Conservation (phyloP, 2,113 vertebrate species). For the Tinamus guttatus region DNA sequence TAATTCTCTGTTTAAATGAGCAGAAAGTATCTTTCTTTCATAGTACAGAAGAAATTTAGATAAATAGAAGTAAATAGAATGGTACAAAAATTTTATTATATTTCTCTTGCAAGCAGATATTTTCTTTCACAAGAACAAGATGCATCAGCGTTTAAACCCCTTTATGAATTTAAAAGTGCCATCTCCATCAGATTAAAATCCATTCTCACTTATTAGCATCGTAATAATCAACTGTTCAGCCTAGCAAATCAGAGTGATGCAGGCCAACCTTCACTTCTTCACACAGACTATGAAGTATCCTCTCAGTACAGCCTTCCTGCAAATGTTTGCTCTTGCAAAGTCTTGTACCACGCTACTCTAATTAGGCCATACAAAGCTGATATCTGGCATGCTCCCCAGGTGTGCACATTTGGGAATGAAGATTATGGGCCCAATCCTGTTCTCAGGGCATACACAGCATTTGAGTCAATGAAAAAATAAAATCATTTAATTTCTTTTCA, state of each 20-base stretch:
- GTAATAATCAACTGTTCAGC: slow-evolving; percentile 1
- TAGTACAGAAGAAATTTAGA: background rate
- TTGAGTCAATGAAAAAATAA: background rate
- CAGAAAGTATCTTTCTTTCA: background rate
- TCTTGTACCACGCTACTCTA: background rate
- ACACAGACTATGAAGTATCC: background rate
- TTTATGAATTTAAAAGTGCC: background rate
- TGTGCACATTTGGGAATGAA: background rate
- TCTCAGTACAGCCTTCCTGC: background rate
- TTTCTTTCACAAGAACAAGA: background rate
- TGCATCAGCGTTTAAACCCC: background rate
- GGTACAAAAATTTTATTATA: background rate
- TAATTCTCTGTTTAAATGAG: slow-evolving; percentile 5
- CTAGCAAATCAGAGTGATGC: background rate
- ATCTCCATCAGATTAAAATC: background rate
- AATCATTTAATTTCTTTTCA: background rate
- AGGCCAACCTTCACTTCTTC: slow-evolving; percentile 21
- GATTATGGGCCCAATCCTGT: background rate
- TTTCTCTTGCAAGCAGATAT: background rate
- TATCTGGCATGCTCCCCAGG: slow-evolving; percentile 21
- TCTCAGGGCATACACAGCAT: background rate
- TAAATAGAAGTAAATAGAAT: background rate
- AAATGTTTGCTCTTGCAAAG: slow-evolving; percentile 41
- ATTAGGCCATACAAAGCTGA: slow-evolving; percentile 27
- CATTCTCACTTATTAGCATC: slow-evolving; percentile 2